Conservation (phyloP, 2,113 vertebrate genomes). For the Heterotilapia buettikoferi region DNA sequence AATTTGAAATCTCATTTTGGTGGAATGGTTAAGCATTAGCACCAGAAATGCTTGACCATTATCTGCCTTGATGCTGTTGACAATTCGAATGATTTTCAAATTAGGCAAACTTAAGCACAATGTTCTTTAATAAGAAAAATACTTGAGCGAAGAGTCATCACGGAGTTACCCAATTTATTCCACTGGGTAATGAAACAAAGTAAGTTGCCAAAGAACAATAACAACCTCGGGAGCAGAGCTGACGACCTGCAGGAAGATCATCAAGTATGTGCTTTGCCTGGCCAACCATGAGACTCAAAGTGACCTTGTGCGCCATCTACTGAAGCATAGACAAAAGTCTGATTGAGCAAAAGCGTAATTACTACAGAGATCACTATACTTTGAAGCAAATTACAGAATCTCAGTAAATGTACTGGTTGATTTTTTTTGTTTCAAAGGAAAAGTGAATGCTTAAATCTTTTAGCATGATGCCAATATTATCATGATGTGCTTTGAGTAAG, state of each 20-base stretch:
- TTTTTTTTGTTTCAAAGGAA: background rate
- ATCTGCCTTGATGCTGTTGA: conserved; percentile 5
- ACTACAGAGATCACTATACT: background rate
- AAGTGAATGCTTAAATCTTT: background rate
- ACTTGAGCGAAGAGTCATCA: background rate
- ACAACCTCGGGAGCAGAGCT: background rate
- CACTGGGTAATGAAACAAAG: background rate
- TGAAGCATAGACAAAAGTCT: conserved; percentile 34
- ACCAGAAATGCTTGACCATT: conserved; percentile 3
- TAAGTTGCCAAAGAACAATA: background rate
- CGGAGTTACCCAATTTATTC: background rate
- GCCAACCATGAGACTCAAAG: background rate
- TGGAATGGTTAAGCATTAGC: conserved; percentile 18
- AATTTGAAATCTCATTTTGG: conserved; percentile 44
- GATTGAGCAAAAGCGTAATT: background rate
- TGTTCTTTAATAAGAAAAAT: conserved; percentile 12
- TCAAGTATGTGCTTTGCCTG: background rate
- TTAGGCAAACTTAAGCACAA: background rate
- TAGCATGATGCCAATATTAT: background rate
- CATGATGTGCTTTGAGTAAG: background rate
- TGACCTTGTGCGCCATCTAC: conserved; percentile 66
- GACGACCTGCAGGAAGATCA: conserved; percentile 9
- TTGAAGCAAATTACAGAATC: background rate
- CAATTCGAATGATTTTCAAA: conserved; percentile 3
- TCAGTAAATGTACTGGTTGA: background rate